phyloP scores from a whole-genome alignment of 2,113 vertebrate genomes.

The Heloderma charlesbogerti region DNA sequence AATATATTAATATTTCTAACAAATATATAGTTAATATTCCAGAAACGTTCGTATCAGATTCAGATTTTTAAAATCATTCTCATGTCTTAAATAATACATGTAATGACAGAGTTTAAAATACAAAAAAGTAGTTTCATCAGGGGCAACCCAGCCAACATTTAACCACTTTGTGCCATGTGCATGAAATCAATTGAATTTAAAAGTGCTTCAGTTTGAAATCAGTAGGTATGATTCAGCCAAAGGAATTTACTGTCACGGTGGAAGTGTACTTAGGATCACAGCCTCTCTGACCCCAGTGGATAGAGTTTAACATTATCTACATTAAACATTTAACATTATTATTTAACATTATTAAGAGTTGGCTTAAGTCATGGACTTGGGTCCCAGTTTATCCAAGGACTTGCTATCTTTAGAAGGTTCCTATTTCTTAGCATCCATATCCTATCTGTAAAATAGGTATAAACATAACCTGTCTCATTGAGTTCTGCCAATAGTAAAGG shows the following conservation, averaged over 20 bases:
- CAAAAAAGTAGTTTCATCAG: not conserved
- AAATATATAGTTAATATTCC: not conserved
- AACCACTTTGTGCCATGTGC: not conserved
- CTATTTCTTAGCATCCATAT: not conserved
- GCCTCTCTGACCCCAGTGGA: not conserved
- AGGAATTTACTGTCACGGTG: not conserved
- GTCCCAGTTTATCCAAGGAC: not conserved
- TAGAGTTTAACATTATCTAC: not conserved
- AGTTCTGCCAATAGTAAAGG: too few relatives aligned
- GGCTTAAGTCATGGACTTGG: not conserved
- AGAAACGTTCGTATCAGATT: not conserved
- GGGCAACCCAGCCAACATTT: not conserved
- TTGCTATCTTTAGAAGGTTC: not conserved
- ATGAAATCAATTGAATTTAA: not conserved
- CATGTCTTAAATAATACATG: not conserved
- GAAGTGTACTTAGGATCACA: not conserved
- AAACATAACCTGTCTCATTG: not conserved
- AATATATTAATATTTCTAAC: not conserved
- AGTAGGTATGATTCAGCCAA: not conserved
- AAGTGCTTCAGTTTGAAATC: not conserved
- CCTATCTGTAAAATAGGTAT: not conserved
- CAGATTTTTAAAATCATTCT: not conserved
- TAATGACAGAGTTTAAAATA: too few relatives aligned
- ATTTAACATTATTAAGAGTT: too few relatives aligned
- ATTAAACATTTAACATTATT: too few relatives aligned